Base-by-base conservation (phyloP, 2,888 invertebrate species). In the Yponomeuta cagnagella region DNA sequence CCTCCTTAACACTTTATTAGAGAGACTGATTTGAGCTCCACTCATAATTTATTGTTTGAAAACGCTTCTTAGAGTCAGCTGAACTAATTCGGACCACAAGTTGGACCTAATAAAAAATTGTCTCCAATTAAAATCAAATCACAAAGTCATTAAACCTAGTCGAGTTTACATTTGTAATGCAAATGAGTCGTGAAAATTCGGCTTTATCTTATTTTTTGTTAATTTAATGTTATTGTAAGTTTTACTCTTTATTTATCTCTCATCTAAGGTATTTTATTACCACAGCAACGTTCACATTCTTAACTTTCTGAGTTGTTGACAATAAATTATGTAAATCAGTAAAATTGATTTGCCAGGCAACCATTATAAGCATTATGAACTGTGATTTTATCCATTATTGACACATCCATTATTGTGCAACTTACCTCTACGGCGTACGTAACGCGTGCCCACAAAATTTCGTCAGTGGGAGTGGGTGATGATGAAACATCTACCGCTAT, bases 1-100 rank as follows among this genome's bases (percentile, higher is more conserved):
- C 86, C 88, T 88, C 86, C 87, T 90, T 89, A 88, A 82, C 87
- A 87, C 87, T 84, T 87, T 87, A 87, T 90, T 88, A 88, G 85
- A 83, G 81, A 80, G 82, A 86, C 88, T 85, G 82, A 88, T 87
- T 88, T 84, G 81, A 87, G 82, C 84, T 82, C 79, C 83, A 84
- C 84, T 84, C 78, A 82, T 84, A 84, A 84, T 82, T 86, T 85
- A 88, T 85, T 52, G 58, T 64, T 70, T 58, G 4, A 48, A 37
- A 71, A 69, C 5, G 48, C 9, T 33, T 30, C 30, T 48, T 23
- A 30, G 23, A 48, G 33, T 23, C 78, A 67, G 65, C 69, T 68
- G 48, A 69, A 72, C 73, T 58, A 73, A 73, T 72, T 71, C 68
- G 68, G 15, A 58, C 52, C 52, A 58, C 52, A 10, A 31, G 52